Conservation (phyloP, 2,113 vertebrate species). For the Aplodontia rufa region DNA sequence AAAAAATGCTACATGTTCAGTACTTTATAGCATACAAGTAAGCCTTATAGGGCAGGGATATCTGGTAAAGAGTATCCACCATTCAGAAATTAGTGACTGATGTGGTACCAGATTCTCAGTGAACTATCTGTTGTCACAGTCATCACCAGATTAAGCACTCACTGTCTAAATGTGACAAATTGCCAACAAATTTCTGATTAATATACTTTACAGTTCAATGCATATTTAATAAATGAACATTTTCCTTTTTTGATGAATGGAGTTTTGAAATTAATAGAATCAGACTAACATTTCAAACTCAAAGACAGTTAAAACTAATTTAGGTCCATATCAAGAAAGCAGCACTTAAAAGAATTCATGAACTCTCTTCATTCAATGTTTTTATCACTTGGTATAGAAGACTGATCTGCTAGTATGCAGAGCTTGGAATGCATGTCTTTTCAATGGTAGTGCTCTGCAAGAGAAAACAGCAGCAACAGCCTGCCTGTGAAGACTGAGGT, state of each 20-base stretch:
- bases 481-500: not conserved
- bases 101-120: not conserved
- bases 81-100: not conserved
- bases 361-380: not conserved
- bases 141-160: not conserved
- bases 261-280: not conserved
- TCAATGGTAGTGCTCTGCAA: not conserved
- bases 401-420: not conserved
- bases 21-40: not conserved
- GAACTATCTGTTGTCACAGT: not conserved
- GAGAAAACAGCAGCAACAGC: not conserved
- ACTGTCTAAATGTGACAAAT: not conserved
- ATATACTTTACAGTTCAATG: not conserved
- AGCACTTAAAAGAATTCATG: not conserved
- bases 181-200: not conserved
- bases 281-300: conserved; percentile 29
- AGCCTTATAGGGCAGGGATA: not conserved
- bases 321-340: not conserved
- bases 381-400: not conserved
- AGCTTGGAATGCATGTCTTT: not conserved
- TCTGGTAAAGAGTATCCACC: not conserved
- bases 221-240: not conserved
- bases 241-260: not conserved
- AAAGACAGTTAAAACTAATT: conserved; percentile 9
- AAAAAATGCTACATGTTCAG: not conserved